These are phyloP conservation scores for Melanaphis sacchari DNA, from an alignment of 1,140 invertebrate genomes.

Conservation along the genomic window DNA sequence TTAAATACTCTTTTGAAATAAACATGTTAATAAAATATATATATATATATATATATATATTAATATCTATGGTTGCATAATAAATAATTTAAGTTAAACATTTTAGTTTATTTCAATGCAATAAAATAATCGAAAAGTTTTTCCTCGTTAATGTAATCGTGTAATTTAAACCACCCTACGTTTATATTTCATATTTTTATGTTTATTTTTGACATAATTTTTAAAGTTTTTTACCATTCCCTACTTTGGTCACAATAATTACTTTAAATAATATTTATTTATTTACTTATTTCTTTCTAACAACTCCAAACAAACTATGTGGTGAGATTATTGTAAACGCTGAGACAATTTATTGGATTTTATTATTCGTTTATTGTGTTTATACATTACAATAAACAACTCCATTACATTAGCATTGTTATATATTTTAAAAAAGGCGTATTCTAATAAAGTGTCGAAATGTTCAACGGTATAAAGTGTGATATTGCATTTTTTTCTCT, in stretches of 20 bases:
- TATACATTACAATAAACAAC: not conserved
- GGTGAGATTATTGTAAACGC: not conserved
- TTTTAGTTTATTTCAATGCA: not conserved
- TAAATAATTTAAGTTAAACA: not conserved
- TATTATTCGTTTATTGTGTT: too few species aligned
- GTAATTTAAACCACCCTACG: not conserved
- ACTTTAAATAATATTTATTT: not conserved
- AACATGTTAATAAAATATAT: not conserved
- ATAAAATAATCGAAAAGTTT: slow-evolving; percentile 1
- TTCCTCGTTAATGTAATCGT: not conserved
- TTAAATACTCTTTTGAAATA: not conserved
- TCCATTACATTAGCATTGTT: not conserved
- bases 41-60: too few species aligned
- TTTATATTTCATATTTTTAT: not conserved
- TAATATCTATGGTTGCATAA: not conserved
- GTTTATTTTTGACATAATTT: not conserved
- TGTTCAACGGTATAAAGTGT: not conserved
- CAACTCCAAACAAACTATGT: not conserved
- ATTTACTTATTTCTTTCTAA: not conserved
- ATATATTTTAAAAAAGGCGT: not conserved
- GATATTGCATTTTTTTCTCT: not conserved
- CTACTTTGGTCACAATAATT: not conserved
- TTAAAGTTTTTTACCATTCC: not conserved
- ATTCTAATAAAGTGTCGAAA: too few species aligned
- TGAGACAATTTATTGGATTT: not conserved